phyloP scores from a whole-genome alignment of 2,888 invertebrate species.

The Dicycla oo region DNA sequence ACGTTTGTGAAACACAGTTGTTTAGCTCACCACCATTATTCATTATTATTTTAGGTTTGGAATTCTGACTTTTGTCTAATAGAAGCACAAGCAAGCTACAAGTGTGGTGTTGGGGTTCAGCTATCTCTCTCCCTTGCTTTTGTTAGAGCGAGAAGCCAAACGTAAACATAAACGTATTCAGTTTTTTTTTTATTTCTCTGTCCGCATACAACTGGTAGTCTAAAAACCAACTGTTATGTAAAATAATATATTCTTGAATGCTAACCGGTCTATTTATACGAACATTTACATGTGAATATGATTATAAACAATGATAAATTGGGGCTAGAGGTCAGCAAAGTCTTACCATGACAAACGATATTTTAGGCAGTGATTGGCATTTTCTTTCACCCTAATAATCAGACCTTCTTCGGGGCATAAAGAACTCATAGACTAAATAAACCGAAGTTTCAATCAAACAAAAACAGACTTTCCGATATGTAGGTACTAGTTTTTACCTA shows the following conservation, averaged over 20 bases:
- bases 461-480: too few species aligned
- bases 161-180: constrained; percentile 52
- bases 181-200: constrained; percentile 43
- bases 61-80: background rate
- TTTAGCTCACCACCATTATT: background rate
- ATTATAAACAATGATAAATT: constrained; percentile 6
- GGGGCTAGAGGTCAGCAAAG: background rate
- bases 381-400: background rate
- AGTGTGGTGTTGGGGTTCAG: constrained; percentile 11
- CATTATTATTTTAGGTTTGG: constrained; percentile 2
- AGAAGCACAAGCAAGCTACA: constrained; percentile 9
- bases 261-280: constrained; percentile 5
- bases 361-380: too few species aligned
- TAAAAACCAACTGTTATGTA: constrained; percentile 43
- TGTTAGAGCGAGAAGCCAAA: constrained; percentile 39
- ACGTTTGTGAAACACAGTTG: constrained; percentile 7
- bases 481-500: too few species aligned
- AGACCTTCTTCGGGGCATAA: too few species aligned
- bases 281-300: background rate
- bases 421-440: too few species aligned
- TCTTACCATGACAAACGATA: background rate
- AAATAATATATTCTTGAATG: constrained; percentile 29
- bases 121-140: constrained; percentile 25
- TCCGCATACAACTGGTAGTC: background rate
- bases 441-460: too few species aligned